Base-by-base conservation (phyloP, 2,888 invertebrate genomes). In the Ellobium chinense region DNA sequence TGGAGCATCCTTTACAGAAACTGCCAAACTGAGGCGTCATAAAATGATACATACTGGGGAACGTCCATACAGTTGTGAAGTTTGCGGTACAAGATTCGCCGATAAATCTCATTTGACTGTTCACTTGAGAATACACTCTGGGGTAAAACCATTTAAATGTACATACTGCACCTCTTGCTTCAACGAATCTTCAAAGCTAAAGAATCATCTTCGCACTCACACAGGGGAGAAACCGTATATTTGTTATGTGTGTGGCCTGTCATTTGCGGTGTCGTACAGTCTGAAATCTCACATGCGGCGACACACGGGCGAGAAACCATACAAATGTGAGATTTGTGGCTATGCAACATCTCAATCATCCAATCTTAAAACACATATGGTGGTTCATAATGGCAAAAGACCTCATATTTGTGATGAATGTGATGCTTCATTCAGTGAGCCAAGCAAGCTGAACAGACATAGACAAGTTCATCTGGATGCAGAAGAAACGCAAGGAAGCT, bases 101-200 rank as follows among this genome's bases (percentile, higher is more conserved):
- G 78, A 82, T 63, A 78, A 78, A 34, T 74, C 75, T 21, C 82
- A 82, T 36, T 54, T 82, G 58, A 79, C 78, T 12, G 78, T 76
- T 5, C 82, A 82, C 37, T 46, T 37, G 14, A 29, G 79, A 46
- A 82, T 79, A 27, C 82, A 82, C 60, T 75, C 82, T 12, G 82
- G 82, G 9, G 78, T 75, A 34, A 82, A 65, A 75, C 82, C 82
- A 12, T 82, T 79, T 56, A 78, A 82, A 37, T 82, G 82, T 37
- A 56, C 12, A 5, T 36, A 56, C 27, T 82, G 82, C 37, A n/a
- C 46, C 5, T 73, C 82, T 12, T 69, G 75, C 18, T 82, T 82
- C 46, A 58, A 70, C 14, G 82, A 82, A 27, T 78, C 78, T 5
- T 74, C 76, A 18, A 65, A 79, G 46, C 56, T 82, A 37, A 62